Evolutionary conservation across 2,113 vertebrate species (phyloP).

Genomic region (Telmatochromis sp.): DNA sequence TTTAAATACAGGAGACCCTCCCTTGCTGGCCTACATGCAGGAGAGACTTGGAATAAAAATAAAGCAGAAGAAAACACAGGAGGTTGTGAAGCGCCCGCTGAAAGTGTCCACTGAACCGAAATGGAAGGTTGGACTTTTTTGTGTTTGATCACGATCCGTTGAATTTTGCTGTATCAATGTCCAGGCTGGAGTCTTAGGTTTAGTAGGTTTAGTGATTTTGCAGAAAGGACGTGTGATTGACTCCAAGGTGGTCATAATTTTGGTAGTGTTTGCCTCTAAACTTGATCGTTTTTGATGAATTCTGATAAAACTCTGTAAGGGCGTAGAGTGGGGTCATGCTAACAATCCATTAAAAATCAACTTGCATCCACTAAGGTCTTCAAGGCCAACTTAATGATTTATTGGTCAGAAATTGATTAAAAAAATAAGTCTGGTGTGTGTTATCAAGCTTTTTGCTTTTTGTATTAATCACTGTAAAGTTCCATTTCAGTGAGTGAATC

Average conservation of each 20-base stretch:
- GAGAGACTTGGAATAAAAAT: constrained; percentile 74
- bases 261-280: not conserved
- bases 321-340: not conserved
- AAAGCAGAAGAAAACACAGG: constrained; percentile 44
- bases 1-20: constrained; percentile 66
- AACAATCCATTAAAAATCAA: fast-evolving
- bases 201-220: not conserved
- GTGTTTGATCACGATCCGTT: fast-evolving
- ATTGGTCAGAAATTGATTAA: not conserved
- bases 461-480: not conserved
- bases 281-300: not conserved
- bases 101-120: constrained; percentile 53
- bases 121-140: constrained; percentile 64
- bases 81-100: constrained; percentile 37
- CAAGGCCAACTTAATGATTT: not conserved
- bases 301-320: not conserved
- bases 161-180: not conserved
- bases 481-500: not conserved
- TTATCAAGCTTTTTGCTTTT: not conserved
- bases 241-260: not conserved
- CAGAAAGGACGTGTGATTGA: not conserved
- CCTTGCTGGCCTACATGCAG: constrained; percentile 76
- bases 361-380: not conserved
- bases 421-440: not conserved
- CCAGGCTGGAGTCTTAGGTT: not conserved